A percentile compares a stretch with the other conserved stretches of the same genome.
Conservation (phyloP, 2,797 vertebrate species). For the Onychomys torridus region DNA sequence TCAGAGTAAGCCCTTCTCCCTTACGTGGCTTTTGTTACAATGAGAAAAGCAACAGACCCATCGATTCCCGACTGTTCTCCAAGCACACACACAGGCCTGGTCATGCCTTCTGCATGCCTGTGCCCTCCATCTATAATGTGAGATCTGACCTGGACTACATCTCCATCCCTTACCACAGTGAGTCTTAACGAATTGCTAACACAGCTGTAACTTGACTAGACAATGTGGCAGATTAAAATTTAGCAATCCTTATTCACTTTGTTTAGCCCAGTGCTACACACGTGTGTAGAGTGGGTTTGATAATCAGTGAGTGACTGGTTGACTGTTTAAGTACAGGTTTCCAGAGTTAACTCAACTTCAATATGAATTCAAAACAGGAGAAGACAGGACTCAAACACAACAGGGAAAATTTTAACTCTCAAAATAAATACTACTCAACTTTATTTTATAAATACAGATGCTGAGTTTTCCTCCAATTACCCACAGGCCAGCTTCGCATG, state of each 20-base stretch:
- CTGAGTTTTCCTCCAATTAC: slow-evolving; percentile 84
- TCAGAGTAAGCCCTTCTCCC: not conserved
- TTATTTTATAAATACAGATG: slow-evolving; percentile 89
- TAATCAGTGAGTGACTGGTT: not conserved
- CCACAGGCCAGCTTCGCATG: slow-evolving; percentile 82
- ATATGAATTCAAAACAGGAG: slow-evolving; percentile 75
- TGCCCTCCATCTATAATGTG: not conserved
- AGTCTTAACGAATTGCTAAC: not conserved
- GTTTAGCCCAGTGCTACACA: not conserved
- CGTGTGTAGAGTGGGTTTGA: not conserved
- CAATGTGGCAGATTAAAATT: not conserved
- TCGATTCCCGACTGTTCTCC: not conserved
- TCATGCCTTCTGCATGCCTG: not conserved
- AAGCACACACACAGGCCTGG: not conserved
- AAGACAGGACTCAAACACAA: slow-evolving; percentile 73
- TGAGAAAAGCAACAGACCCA: not conserved
- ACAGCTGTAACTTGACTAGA: not conserved
- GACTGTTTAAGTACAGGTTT: not conserved
- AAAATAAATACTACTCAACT: slow-evolving; percentile 85
- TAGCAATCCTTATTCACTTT: not conserved
- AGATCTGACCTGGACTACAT: not conserved
- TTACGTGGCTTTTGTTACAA: not conserved
- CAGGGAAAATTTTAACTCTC: slow-evolving; percentile 75
- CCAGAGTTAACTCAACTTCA: slow-evolving; percentile 63
- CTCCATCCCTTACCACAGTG: not conserved